phyloP scores from a whole-genome alignment of 2,888 invertebrate genomes.

The Tetramorium bicarinatum region DNA sequence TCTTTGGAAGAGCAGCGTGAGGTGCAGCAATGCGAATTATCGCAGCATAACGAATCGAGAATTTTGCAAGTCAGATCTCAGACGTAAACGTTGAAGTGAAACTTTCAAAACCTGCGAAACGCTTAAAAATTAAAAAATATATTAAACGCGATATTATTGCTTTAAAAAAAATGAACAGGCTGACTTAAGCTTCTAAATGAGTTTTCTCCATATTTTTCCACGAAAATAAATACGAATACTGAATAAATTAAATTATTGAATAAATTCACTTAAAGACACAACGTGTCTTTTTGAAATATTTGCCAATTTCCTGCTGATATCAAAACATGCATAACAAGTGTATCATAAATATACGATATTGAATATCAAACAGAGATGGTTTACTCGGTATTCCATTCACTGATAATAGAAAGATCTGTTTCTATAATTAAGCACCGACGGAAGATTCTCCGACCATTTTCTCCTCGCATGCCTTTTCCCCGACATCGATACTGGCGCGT shows the following conservation, averaged over 20 bases:
- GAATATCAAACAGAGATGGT: not conserved
- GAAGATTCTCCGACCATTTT: not conserved
- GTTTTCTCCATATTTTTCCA: not conserved
- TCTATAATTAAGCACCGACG: not conserved
- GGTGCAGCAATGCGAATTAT: constrained; percentile 29
- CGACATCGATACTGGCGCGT: constrained; percentile 29
- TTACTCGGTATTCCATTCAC: not conserved
- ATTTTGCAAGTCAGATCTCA: constrained; percentile 33
- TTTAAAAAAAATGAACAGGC: not conserved
- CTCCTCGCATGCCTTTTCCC: not conserved
- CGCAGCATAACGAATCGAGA: constrained; percentile 29
- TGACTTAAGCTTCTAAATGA: not conserved
- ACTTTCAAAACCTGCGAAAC: not conserved
- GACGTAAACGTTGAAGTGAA: not conserved
- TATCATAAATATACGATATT: not conserved
- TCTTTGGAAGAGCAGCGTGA: constrained; percentile 4
- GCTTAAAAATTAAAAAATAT: not conserved
- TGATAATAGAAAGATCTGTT: constrained; percentile 19
- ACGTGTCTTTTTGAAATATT: not conserved
- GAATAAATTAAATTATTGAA: not conserved
- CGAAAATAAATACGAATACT: constrained; percentile 1
- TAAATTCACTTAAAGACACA: not conserved
- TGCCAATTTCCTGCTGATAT: not conserved
- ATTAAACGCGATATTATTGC: not conserved
- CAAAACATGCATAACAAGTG: not conserved